Conservation (phyloP, 2,797 vertebrate species). For the Falco novaeseelandiae region DNA sequence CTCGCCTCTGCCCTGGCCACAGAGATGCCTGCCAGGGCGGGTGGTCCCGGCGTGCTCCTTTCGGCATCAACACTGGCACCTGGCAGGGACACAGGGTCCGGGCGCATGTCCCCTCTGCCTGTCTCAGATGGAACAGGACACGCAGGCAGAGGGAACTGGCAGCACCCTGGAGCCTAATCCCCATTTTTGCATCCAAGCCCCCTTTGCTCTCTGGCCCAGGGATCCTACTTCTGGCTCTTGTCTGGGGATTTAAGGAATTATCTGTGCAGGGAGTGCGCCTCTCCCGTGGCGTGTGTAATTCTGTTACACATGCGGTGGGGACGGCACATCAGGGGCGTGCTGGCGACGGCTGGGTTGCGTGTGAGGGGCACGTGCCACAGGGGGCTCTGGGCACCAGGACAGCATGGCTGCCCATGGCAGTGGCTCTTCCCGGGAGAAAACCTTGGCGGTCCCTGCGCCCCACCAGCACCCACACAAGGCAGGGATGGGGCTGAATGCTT, state of each 20-base stretch:
- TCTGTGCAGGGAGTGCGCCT: not conserved
- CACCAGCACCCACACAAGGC: not conserved
- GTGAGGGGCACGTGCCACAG: fast-evolving
- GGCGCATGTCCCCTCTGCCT: not conserved
- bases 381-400: not conserved
- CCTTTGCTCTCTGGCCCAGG: fast-evolving
- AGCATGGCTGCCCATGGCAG: not conserved
- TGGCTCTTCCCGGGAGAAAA: not conserved
- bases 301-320: not conserved
- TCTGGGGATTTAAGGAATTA: not conserved
- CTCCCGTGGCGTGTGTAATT: not conserved
- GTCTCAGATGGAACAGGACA: not conserved
- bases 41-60: not conserved
- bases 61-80: fast-evolving
- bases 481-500: not conserved
- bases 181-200: not conserved
- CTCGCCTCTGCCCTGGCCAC: fast-evolving
- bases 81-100: not conserved
- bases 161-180: not conserved
- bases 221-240: not conserved
- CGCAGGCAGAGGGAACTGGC: not conserved
- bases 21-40: not conserved
- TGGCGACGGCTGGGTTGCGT: fast-evolving
- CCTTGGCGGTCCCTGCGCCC: not conserved
- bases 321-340: fast-evolving